Evolutionary conservation across 2,888 invertebrate genomes (phyloP).

Genomic region (Parochlus steinenii): DNA sequence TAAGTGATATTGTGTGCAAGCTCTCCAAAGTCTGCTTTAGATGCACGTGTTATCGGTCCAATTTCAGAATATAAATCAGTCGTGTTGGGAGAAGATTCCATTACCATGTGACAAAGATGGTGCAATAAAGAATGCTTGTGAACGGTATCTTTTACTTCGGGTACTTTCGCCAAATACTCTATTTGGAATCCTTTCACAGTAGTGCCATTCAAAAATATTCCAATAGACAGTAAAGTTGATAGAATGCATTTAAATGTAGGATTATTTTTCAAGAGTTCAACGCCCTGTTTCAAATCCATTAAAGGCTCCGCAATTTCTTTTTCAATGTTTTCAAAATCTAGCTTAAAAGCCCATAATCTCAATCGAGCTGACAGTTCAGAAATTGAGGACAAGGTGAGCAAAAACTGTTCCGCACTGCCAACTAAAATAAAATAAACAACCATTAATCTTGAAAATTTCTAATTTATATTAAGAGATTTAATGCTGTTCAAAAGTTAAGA

Average conservation of each 20-base stretch:
- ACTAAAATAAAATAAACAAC: constrained; percentile 40
- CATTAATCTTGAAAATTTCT: constrained; percentile 73
- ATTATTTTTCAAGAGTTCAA: constrained; percentile 78
- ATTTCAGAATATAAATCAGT: constrained; percentile 97
- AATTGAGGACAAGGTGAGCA: constrained; percentile 90
- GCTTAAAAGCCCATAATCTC: constrained; percentile 94
- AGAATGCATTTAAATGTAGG: constrained; percentile 91
- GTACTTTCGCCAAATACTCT: constrained; percentile 92
- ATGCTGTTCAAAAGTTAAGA: not conserved
- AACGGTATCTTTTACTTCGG: constrained; percentile 97
- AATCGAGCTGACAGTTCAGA: constrained; percentile 85
- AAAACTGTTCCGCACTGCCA: constrained; percentile 95
- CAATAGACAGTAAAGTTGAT: constrained; percentile 83
- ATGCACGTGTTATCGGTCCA: constrained; percentile 76
- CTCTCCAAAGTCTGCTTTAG: constrained; percentile 92
- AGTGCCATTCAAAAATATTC: constrained; percentile 89
- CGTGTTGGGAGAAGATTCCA: constrained; percentile 89
- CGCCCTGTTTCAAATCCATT: constrained; percentile 95
- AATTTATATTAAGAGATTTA: not conserved
- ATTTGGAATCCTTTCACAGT: constrained; percentile 91
- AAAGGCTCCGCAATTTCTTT: constrained; percentile 97
- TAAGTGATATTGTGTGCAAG: constrained; percentile 68
- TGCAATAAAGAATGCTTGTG: constrained; percentile 96
- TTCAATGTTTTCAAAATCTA: constrained; percentile 95
- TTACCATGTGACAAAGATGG: constrained; percentile 93